phyloP scores from a whole-genome alignment of 2,797 vertebrate species.

The Enteromius argenteus region DNA sequence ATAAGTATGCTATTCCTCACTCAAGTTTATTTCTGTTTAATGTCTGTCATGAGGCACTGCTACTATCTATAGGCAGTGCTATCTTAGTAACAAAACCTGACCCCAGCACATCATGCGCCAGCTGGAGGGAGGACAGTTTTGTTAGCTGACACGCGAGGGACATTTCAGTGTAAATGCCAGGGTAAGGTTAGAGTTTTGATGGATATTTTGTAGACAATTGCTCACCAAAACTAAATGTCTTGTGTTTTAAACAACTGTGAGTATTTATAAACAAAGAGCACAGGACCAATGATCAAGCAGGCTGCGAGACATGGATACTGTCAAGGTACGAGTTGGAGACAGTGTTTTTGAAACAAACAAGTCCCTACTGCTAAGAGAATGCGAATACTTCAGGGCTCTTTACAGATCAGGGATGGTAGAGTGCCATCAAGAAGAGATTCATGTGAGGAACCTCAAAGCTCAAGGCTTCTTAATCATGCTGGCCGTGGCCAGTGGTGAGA shows the following conservation, averaged over 20 bases:
- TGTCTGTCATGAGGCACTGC: slow-evolving; percentile 63
- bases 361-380: slow-evolving; percentile 79
- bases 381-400: slow-evolving; percentile 91
- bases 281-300: neutral
- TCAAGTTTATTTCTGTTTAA: slow-evolving; percentile 54
- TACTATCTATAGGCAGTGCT: slow-evolving; percentile 72
- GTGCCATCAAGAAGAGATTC: slow-evolving; percentile 84
- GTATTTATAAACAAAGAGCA: slow-evolving; percentile 1
- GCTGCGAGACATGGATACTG: slow-evolving; percentile 21
- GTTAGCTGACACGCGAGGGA: slow-evolving; percentile 15
- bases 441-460: slow-evolving; percentile 78
- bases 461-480: slow-evolving; percentile 84
- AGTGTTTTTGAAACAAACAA: slow-evolving; percentile 82
- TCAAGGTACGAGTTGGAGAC: slow-evolving; percentile 82
- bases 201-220: slow-evolving; percentile 13
- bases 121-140: slow-evolving; percentile 34
- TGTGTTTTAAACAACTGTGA: neutral
- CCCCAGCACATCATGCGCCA: slow-evolving; percentile 29
- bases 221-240: slow-evolving; percentile 2
- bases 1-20: slow-evolving; percentile 2
- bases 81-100: slow-evolving; percentile 63
- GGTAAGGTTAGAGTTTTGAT: slow-evolving; percentile 24
- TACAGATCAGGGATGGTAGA: slow-evolving; percentile 94
- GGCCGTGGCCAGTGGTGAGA: slow-evolving; percentile 80
- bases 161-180: slow-evolving; percentile 24